A percentile compares a stretch with the other conserved stretches of the same genome.
Evolutionary conservation across 1,140 invertebrate genomes (phyloP).

Genomic region (Pentalonia nigronervosa): DNA sequence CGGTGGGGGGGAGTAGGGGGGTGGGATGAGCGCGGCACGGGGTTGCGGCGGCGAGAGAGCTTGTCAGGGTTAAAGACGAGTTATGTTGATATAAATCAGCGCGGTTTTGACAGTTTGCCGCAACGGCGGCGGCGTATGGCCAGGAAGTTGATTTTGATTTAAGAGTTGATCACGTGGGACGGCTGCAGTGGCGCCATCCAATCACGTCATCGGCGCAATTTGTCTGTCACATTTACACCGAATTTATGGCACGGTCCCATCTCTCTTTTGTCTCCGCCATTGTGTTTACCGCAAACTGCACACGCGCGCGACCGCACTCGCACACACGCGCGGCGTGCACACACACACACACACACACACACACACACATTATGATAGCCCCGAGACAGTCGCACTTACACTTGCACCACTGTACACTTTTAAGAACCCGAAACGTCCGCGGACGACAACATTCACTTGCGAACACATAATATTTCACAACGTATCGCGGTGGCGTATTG

Average conservation of each 20-base stretch:
- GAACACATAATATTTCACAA: not conserved
- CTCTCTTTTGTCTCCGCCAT: constrained; percentile 34
- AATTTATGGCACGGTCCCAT: constrained; percentile 50
- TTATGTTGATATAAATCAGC: constrained; percentile 58
- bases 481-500: not conserved
- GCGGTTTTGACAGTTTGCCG: constrained; percentile 55
- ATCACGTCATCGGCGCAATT: constrained; percentile 57
- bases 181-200: constrained; percentile 44
- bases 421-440: not conserved
- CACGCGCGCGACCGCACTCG: too few relatives aligned
- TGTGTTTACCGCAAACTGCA: not conserved
- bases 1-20: not conserved
- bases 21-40: not conserved
- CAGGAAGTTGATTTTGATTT: constrained; percentile 58
- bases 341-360: too few relatives aligned
- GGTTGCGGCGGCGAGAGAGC: not conserved
- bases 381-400: not conserved
- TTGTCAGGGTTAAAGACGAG: constrained; percentile 57
- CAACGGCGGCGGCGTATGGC: constrained; percentile 42
- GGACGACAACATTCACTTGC: not conserved
- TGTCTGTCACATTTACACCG: constrained; percentile 46
- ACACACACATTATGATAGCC: not conserved
- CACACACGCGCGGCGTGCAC: not conserved
- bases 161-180: constrained; percentile 52
- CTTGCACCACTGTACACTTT: not conserved